Evolutionary conservation across 2,888 invertebrate species (phyloP), one percentile per base, ranked within the genome.

Genomic region (Chymomyza procnemis): DNA sequence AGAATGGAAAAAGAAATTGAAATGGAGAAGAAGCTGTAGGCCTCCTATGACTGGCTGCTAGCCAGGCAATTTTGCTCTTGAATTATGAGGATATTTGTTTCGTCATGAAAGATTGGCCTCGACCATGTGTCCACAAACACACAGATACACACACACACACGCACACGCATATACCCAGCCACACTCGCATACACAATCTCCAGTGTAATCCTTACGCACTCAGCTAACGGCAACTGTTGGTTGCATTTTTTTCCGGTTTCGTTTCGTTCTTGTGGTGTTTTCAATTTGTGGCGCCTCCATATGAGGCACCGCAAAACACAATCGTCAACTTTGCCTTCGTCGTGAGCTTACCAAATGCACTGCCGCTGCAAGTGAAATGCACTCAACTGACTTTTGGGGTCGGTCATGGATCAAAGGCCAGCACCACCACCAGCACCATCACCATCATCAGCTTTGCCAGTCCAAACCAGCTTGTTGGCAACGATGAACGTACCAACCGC

Each of bases 31-130:
- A 18, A 55, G 69, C 22, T 59, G 50, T 46, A 69, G 60, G 56
- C 64, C 61, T 68, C 68, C 68, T 60, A 62, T 65, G 56, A 57
- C 69, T 65, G 69, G 56, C 61, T 62, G 64, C 69, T 74, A 19
- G 63, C 68, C 30, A 70, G 79, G 83, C 85, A 83, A 87, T 85
- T 85, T 85, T 80, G 79, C 85, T 86, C 80, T 88, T 89, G 88
- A 89, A 83, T 88, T 88, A 89, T 88, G 88, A 80, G 86, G 87
- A 88, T 87, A 87, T 84, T 85, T 80, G 74, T 85, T 78, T 76
- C 88, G 88, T 87, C 84, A 85, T 88, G 86, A 88, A 89, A 88
- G 88, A 89, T 89, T 88, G 88, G 87, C 78, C 83, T 79, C 76
- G 69, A 73, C 63, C 69, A 61, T 52, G 61, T 34, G 54, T 12